These are phyloP conservation scores for Sciurus carolinensis DNA, from an alignment of 2,797 vertebrate species.

Conservation along the genomic window DNA sequence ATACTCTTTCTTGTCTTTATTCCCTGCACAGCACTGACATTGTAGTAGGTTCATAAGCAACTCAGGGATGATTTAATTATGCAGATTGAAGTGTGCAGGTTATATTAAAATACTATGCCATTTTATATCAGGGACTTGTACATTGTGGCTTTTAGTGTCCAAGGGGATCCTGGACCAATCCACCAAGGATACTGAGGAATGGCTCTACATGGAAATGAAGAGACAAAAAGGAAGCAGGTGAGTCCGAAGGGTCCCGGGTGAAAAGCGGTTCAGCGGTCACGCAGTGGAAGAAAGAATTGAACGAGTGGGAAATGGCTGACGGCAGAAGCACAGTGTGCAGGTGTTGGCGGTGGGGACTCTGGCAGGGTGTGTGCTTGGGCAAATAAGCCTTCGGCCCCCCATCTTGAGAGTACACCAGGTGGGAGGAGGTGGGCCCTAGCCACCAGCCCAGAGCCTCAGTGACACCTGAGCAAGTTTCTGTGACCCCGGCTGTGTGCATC, in stretches of 20 bases:
- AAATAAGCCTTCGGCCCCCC: not conserved
- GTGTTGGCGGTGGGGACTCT: accelerated
- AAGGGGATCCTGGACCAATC: too few relatives aligned
- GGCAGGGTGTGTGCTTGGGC: not conserved
- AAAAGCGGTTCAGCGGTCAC: not conserved
- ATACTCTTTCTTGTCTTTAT: not conserved
- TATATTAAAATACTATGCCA: too few relatives aligned
- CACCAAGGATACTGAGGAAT: not conserved
- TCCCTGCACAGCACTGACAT: not conserved
- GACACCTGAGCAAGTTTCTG: not conserved
- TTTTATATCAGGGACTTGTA: too few relatives aligned
- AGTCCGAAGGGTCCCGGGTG: not conserved
- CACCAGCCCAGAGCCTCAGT: not conserved
- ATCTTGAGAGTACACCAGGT: not conserved
- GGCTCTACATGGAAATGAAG: not conserved
- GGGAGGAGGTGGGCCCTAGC: not conserved
- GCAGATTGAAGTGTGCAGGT: too few relatives aligned
- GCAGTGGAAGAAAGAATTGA: not conserved
- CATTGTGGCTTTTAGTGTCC: too few relatives aligned
- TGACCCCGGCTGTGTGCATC: too few relatives aligned
- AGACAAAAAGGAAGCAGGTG: too few relatives aligned
- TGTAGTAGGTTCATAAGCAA: too few relatives aligned
- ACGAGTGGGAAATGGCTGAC: not conserved
- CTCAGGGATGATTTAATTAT: too few relatives aligned
- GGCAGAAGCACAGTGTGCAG: accelerated